These are phyloP conservation scores for Phortica magna DNA, from an alignment of 2,888 invertebrate species.

Conservation along the genomic window DNA sequence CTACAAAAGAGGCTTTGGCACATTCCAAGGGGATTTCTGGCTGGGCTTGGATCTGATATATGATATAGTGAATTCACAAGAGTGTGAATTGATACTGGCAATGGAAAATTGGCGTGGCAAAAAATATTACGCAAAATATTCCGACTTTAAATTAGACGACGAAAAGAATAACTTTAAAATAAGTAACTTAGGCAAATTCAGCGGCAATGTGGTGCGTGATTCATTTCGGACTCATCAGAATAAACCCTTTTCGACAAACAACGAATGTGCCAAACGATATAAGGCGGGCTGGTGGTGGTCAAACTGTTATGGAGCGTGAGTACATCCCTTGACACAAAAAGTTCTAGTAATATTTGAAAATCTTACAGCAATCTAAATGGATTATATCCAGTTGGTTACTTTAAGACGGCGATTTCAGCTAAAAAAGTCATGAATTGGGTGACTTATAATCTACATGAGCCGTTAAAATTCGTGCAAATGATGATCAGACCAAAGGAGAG, in stretches of 20 bases:
- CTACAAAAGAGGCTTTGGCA: background rate
- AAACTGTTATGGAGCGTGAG: conserved; percentile 8
- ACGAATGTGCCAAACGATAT: conserved; percentile 9
- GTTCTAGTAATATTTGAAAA: no score
- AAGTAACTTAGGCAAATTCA: background rate
- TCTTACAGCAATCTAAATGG: background rate
- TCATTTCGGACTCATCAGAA: background rate
- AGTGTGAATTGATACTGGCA: background rate
- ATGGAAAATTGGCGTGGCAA: conserved; percentile 5
- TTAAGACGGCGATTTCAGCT: background rate
- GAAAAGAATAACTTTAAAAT: background rate
- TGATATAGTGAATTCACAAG: background rate
- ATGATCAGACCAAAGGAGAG: background rate
- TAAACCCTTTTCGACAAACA: background rate
- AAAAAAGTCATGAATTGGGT: conserved; percentile 18
- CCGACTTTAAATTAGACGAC: background rate
- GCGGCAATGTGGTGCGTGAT: conserved; percentile 5
- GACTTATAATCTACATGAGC: conserved; percentile 10
- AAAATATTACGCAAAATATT: background rate
- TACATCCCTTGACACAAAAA: no score
- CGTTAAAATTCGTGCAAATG: conserved; percentile 6
- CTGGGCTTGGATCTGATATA: background rate
- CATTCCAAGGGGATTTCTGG: conserved; percentile 17
- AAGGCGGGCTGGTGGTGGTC: conserved; percentile 18
- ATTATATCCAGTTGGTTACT: background rate